Evolutionary conservation across 2,113 vertebrate genomes (phyloP).

Genomic region (Melanocharis versteri): DNA sequence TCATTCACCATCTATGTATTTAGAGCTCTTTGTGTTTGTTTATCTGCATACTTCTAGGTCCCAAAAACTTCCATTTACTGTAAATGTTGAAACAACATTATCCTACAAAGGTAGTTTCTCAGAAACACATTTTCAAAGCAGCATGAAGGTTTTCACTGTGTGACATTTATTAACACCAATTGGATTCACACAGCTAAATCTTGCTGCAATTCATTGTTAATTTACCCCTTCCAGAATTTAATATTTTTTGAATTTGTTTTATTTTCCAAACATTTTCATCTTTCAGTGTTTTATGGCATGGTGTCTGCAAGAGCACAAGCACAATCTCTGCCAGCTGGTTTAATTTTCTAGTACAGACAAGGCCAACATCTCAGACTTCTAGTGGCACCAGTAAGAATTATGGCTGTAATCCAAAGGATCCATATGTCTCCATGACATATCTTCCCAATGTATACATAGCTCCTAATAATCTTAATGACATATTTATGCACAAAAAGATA

Average conservation of each 20-base stretch:
- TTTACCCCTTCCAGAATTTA: not conserved
- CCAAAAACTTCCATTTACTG: not conserved
- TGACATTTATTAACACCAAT: conserved; percentile 22
- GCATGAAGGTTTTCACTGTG: not conserved
- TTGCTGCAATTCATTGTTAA: not conserved
- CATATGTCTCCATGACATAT: not conserved
- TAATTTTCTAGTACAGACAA: not conserved
- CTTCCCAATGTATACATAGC: not conserved
- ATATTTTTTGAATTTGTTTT: not conserved
- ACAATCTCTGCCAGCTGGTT: not conserved
- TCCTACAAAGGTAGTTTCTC: not conserved
- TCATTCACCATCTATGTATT: not conserved
- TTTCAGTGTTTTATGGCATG: not conserved
- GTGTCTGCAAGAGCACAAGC: not conserved
- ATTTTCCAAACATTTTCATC: not conserved
- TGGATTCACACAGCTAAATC: conserved; percentile 40
- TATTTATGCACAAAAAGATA: not conserved
- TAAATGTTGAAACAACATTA: conserved; percentile 3
- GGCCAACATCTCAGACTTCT: not conserved
- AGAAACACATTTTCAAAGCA: conserved; percentile 2
- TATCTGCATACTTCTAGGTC: not conserved
- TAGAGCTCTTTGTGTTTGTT: not conserved
- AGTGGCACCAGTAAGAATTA: not conserved
- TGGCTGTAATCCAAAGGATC: not conserved
- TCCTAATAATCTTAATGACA: not conserved